Evolutionary conservation across 2,797 vertebrate genomes (phyloP), one percentile per base, ranked within the genome.

Genomic region (Rhodeus uyekii): DNA sequence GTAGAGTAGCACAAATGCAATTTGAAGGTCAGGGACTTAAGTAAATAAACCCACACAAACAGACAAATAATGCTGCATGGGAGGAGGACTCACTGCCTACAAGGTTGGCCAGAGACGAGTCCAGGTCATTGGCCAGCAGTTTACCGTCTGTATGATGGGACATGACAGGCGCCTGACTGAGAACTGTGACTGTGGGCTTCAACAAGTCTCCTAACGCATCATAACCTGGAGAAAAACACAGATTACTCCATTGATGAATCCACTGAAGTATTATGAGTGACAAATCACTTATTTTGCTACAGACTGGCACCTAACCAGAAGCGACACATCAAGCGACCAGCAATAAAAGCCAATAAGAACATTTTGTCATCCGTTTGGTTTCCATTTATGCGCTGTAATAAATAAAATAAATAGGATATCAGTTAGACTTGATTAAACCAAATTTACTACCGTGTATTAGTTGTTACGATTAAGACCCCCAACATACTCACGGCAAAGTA

Each of bases 71-170:
- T 24, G 8, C 36, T 18, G 63, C 2, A 8, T 32, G 18, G n/a
- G 22, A 76, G 9, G 76, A 46, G 16, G 48, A 94, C 95, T 96
- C 92, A 99, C 96, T 97, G 95, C 95, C 96, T 78, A 97, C 94
- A 65, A 97, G 93, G 91, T 95, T 96, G 86, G 95, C 94, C 90
- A 97, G 93, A 83, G 97, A 97, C 18, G 95, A 95, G 91, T 97
- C 96, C 0, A 97, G 95, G 90, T 96, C 96, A 50, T 93, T 95
- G 89, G 95, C 95, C 81, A 96, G 89, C 86, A 96, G 92, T 91
- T 94, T 96, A 67, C 94, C 93, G 44, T 91, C 93, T 4, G 90
- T 86, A 88, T 95, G 92, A 85, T 86, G 91, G 83, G 90, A 76
- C 94, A 88, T 89, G 83, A 92, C 67, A 53, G 91, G 88, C 87